Conservation (phyloP, 1,140 invertebrate species). For the Sitophilus oryzae region DNA sequence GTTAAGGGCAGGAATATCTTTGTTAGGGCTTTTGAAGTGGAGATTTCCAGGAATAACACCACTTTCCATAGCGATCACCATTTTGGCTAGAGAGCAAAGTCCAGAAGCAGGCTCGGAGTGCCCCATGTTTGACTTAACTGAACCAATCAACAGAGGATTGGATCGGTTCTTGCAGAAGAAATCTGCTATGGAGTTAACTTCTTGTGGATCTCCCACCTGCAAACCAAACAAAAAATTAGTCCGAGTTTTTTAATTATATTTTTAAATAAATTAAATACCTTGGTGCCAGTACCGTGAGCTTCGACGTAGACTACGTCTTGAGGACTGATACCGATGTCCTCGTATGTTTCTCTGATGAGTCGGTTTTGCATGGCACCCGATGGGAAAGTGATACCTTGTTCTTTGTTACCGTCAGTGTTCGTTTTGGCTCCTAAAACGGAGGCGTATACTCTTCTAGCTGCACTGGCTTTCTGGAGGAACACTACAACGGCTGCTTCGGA, state of each 20-base stretch:
- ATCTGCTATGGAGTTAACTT: slow-evolving; percentile 88
- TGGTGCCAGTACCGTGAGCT: slow-evolving; percentile 94
- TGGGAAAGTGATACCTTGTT: slow-evolving; percentile 87
- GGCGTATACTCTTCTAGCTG: slow-evolving; percentile 78
- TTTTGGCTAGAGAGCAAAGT: slow-evolving; percentile 81
- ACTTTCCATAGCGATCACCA: slow-evolving; percentile 85
- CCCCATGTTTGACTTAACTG: slow-evolving; percentile 97
- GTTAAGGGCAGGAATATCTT: slow-evolving; percentile 77
- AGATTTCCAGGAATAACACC: slow-evolving; percentile 85
- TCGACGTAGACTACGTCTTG: slow-evolving; percentile 81
- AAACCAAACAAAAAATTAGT: background rate
- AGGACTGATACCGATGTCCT: slow-evolving; percentile 75
- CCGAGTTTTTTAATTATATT: too few species aligned
- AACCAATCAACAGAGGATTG: slow-evolving; percentile 81
- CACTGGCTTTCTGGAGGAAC: slow-evolving; percentile 69
- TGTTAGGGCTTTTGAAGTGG: slow-evolving; percentile 81
- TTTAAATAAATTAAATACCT: slow-evolving; percentile 52
- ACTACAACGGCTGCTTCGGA: slow-evolving; percentile 81
- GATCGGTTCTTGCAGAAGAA: slow-evolving; percentile 83
- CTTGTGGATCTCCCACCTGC: slow-evolving; percentile 87
- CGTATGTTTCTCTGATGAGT: slow-evolving; percentile 81
- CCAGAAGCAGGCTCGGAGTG: slow-evolving; percentile 94
- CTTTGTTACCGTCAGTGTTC: slow-evolving; percentile 88
- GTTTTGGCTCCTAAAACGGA: slow-evolving; percentile 77
- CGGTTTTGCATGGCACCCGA: slow-evolving; percentile 78